Evolutionary conservation across 2,113 vertebrate genomes (phyloP).

Genomic region (Gobiocypris rarus): DNA sequence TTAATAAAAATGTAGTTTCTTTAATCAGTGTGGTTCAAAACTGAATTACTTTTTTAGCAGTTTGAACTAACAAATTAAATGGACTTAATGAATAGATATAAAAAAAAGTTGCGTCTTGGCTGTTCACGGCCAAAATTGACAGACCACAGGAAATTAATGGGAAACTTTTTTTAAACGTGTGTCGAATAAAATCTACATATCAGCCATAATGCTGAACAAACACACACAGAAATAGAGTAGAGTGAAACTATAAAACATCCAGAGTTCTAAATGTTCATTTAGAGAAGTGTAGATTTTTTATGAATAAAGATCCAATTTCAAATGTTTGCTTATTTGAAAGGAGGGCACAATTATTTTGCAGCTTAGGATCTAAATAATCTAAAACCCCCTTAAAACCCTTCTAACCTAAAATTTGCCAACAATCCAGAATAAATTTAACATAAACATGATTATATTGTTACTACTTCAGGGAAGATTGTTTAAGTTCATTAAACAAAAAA

Average conservation of each 20-base stretch:
- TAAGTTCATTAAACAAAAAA: no score
- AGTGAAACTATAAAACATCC: background rate
- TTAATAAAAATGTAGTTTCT: background rate
- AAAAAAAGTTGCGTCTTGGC: background rate
- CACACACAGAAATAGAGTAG: background rate
- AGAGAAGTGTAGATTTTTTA: background rate
- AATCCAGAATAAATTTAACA: background rate
- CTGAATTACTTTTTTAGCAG: background rate
- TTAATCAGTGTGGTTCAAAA: background rate
- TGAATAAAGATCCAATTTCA: background rate
- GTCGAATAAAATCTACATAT: background rate
- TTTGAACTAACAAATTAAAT: background rate
- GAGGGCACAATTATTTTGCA: no score
- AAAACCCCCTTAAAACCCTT: background rate
- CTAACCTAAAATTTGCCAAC: no score
- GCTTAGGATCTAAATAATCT: background rate
- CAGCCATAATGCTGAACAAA: background rate
- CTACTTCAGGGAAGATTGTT: background rate
- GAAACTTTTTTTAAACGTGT: no score
- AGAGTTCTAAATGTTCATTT: background rate
- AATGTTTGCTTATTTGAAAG: background rate
- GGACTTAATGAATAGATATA: background rate
- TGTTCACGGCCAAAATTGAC: background rate
- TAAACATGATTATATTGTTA: background rate
- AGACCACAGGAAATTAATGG: background rate